These are phyloP conservation scores for Acrocephalus arundinaceus DNA, from an alignment of 2,113 vertebrate species.

Conservation along the genomic window DNA sequence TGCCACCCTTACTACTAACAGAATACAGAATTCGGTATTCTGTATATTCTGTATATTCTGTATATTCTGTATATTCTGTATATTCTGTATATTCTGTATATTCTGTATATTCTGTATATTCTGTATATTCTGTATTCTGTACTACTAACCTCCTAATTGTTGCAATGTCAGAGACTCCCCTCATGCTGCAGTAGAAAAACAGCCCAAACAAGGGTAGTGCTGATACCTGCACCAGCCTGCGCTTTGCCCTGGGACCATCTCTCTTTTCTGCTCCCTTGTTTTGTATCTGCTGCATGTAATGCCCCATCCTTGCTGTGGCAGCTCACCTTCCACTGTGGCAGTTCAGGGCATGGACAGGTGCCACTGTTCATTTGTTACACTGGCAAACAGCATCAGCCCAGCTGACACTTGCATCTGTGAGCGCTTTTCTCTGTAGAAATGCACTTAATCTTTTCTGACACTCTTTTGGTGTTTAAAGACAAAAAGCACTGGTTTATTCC, in stretches of 20 bases:
- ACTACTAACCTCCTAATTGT: neutral
- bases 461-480: constrained; percentile 30
- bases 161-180: neutral
- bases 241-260: neutral
- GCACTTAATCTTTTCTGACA: constrained; percentile 56
- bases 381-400: constrained; percentile 31
- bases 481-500: constrained; percentile 1
- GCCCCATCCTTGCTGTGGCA: neutral
- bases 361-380: constrained; percentile 31
- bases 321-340: neutral
- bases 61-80: neutral
- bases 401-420: neutral
- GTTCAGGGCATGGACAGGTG: neutral
- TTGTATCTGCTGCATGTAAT: neutral
- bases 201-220: neutral
- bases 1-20: neutral
- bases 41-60: no score
- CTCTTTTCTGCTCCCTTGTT: neutral
- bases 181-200: neutral
- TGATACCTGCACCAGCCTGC: neutral
- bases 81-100: no score
- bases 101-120: no score
- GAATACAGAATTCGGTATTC: neutral
- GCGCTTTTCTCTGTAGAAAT: neutral
- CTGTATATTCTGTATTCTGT: neutral